Evolutionary conservation across 2,113 vertebrate species (phyloP).

Genomic region (Dendrocopos noguchii): DNA sequence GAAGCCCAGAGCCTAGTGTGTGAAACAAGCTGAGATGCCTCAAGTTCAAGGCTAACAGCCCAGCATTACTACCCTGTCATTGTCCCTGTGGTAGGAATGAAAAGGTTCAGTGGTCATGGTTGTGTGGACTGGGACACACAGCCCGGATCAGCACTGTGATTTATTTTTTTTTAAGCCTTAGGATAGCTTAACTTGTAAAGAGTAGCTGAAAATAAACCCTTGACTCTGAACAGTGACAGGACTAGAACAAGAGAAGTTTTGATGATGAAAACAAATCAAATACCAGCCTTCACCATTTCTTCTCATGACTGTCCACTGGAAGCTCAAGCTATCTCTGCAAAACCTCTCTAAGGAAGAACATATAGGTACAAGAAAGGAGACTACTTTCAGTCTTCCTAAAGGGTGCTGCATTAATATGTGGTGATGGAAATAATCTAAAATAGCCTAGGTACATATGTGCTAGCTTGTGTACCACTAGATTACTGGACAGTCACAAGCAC

Average conservation of each 20-base stretch:
- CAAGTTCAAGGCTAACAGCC: not conserved
- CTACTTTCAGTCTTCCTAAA: not conserved
- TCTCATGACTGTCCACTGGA: not conserved
- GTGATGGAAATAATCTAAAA: not conserved
- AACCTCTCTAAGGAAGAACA: not conserved
- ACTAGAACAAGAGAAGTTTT: not conserved
- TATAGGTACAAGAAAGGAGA: not conserved
- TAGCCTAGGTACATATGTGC: not conserved
- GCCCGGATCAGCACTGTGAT: not conserved
- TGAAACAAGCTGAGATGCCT: not conserved
- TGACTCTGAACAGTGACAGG: not conserved
- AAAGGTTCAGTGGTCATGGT: not conserved
- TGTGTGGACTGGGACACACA: not conserved
- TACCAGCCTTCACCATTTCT: not conserved
- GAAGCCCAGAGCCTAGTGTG: not conserved
- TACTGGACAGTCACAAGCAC: not conserved
- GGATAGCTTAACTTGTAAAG: not conserved
- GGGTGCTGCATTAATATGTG: not conserved
- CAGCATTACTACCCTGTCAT: not conserved
- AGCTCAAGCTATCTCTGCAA: not conserved
- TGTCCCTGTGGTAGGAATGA: not conserved
- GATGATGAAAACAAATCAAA: not conserved
- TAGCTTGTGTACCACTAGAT: not conserved
- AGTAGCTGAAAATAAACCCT: not conserved
- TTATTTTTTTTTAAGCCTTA: not conserved